Conservation (phyloP, 2,797 vertebrate genomes). For the Phoeniculus purpureus region DNA sequence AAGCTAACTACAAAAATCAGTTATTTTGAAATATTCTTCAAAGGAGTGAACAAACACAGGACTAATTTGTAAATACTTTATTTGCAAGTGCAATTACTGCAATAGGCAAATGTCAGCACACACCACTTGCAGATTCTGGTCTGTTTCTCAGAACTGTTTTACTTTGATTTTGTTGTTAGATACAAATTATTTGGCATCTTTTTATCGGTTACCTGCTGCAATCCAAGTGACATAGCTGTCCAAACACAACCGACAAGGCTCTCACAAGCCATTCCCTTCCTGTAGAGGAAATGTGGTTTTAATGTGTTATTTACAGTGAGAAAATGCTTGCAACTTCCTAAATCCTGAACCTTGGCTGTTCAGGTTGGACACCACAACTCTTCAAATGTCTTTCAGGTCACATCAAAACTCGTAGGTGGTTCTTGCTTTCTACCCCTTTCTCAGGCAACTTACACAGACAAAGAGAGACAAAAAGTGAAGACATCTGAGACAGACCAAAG, state of each 20-base stretch:
- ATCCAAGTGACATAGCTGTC: neutral
- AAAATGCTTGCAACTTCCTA: neutral
- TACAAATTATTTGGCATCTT: neutral
- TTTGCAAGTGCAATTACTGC: neutral
- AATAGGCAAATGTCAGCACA: neutral
- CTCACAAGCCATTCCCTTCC: neutral
- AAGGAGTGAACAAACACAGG: neutral
- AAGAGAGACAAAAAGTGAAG: neutral
- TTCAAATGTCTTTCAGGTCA: neutral
- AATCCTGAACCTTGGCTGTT: neutral
- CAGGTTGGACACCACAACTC: neutral
- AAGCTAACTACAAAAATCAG: neutral
- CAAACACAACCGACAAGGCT: neutral
- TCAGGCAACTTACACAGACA: neutral
- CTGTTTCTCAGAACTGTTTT: slow-evolving; percentile 22
- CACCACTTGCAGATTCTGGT: neutral
- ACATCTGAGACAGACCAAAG: neutral
- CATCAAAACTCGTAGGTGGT: neutral
- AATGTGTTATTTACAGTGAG: neutral
- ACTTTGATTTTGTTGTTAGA: neutral
- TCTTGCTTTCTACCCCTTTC: neutral
- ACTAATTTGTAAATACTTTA: neutral
- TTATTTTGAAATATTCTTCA: neutral
- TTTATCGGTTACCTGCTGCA: neutral
- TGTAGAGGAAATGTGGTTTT: neutral